phyloP scores from a whole-genome alignment of 1,140 invertebrate species.

The Drosophila paulistorum region DNA sequence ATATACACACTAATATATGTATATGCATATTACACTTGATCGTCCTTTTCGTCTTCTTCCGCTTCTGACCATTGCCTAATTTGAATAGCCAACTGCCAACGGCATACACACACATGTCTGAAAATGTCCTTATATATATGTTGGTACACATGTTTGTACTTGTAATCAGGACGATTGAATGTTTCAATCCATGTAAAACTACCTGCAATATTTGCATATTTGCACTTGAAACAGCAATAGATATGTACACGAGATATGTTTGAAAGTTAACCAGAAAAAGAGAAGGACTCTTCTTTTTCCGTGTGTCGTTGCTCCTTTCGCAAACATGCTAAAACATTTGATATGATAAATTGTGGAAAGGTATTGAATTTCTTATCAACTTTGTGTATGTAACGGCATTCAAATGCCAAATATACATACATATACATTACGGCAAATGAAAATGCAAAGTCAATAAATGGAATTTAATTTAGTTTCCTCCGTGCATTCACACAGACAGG shows the following conservation, averaged over 20 bases:
- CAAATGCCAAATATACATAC: conserved; percentile 14
- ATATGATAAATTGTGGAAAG: too few relatives aligned
- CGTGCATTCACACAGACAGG: conserved; percentile 8
- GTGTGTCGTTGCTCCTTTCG: too few relatives aligned
- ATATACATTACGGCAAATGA: conserved; percentile 36
- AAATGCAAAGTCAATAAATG: conserved; percentile 47
- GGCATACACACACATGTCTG: conserved; percentile 3
- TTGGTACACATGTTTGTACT: conserved; percentile 28
- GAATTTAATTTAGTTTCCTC: conserved; percentile 53
- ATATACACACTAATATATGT: neutral
- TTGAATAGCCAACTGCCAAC: conserved; percentile 11
- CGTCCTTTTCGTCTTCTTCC: neutral
- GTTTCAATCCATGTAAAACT: conserved; percentile 36
- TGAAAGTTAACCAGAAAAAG: too few relatives aligned
- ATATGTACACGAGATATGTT: conserved; percentile 7
- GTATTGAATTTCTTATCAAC: too few relatives aligned
- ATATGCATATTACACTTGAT: too few relatives aligned
- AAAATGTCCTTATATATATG: neutral
- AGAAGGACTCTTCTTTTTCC: too few relatives aligned
- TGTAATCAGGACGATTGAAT: conserved; percentile 55
- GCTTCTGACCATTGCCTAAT: conserved; percentile 3
- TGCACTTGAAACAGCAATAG: conserved; percentile 25
- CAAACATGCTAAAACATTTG: too few relatives aligned
- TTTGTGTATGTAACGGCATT: too few relatives aligned
- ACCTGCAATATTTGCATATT: conserved; percentile 59